phyloP scores from a whole-genome alignment of 1,140 invertebrate species.

The Ips nitidus region DNA sequence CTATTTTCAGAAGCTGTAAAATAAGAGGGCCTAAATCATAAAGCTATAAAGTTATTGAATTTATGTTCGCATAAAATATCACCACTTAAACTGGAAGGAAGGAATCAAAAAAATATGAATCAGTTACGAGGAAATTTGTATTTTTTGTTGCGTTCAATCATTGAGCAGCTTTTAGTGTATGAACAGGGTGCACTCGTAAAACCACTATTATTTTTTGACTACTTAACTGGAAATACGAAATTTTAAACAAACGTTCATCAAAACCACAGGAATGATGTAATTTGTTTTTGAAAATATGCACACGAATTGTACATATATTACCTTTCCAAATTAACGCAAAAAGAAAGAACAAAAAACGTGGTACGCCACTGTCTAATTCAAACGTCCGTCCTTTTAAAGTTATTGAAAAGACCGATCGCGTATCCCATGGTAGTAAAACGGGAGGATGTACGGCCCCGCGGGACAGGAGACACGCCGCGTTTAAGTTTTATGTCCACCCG shows the following conservation, averaged over 20 bases:
- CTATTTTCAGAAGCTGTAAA: constrained; percentile 2
- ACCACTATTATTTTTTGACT: too few species aligned
- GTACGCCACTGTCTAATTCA: constrained; percentile 25
- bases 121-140: constrained; percentile 13
- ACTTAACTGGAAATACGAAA: too few species aligned
- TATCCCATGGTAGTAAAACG: constrained; percentile 45
- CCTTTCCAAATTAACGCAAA: too few species aligned
- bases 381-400: constrained; percentile 46
- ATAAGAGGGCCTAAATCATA: constrained; percentile 31
- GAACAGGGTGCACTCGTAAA: not conserved
- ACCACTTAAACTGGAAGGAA: constrained; percentile 17
- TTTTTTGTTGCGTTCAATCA: constrained; percentile 27
- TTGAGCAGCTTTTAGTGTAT: constrained; percentile 10
- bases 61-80: constrained; percentile 25
- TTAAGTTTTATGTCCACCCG: constrained; percentile 31
- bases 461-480: constrained; percentile 27
- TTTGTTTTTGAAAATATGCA: too few species aligned
- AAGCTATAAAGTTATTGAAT: constrained; percentile 23
- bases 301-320: too few species aligned
- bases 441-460: constrained; percentile 40
- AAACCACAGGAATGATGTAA: too few species aligned
- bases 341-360: too few species aligned
- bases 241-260: too few species aligned
- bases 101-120: constrained; percentile 36
- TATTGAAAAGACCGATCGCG: constrained; percentile 50